These are phyloP conservation scores for Callyntrura guangdongensis DNA, from an alignment of 2,888 invertebrate species.

Conservation along the genomic window DNA sequence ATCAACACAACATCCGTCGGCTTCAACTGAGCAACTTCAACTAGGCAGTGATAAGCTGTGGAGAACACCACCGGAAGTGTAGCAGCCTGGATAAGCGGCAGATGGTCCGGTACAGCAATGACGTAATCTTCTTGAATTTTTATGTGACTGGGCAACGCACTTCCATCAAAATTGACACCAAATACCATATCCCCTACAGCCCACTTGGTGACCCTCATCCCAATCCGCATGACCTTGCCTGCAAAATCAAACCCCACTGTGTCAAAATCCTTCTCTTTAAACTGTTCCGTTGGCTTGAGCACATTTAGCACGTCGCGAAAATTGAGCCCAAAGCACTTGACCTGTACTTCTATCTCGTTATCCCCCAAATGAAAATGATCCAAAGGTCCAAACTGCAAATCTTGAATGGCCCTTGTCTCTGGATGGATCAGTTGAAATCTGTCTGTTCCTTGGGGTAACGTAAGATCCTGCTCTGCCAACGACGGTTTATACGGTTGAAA, in stretches of 20 bases:
- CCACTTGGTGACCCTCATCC: conserved; percentile 31
- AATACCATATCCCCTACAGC: conserved; percentile 72
- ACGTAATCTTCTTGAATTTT: conserved; percentile 32
- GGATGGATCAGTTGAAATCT: conserved; percentile 55
- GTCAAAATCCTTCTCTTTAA: conserved; percentile 52
- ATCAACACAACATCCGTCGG: conserved; percentile 62
- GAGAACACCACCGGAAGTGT: conserved; percentile 59
- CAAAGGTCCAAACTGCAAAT: conserved; percentile 48
- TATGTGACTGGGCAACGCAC: conserved; percentile 68
- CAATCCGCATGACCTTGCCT: conserved; percentile 62
- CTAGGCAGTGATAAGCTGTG: conserved; percentile 61
- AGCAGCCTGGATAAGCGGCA: conserved; percentile 52
- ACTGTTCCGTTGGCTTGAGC: conserved; percentile 69
- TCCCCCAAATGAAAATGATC: conserved; percentile 19
- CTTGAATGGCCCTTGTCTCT: conserved; percentile 19
- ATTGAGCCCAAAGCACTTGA: conserved; percentile 72
- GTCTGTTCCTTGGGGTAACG: conserved; percentile 42
- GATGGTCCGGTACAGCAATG: conserved; percentile 44
- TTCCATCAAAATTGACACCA: conserved; percentile 63
- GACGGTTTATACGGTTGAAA: conserved; percentile 9
- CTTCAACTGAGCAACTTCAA: conserved; percentile 44
- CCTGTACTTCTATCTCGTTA: conserved; percentile 64
- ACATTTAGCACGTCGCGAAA: conserved; percentile 74
- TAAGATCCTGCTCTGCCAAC: not conserved
- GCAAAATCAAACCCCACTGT: conserved; percentile 73